phyloP scores from a whole-genome alignment of 2,888 invertebrate genomes.

The Eristalinus sepulchralis region DNA sequence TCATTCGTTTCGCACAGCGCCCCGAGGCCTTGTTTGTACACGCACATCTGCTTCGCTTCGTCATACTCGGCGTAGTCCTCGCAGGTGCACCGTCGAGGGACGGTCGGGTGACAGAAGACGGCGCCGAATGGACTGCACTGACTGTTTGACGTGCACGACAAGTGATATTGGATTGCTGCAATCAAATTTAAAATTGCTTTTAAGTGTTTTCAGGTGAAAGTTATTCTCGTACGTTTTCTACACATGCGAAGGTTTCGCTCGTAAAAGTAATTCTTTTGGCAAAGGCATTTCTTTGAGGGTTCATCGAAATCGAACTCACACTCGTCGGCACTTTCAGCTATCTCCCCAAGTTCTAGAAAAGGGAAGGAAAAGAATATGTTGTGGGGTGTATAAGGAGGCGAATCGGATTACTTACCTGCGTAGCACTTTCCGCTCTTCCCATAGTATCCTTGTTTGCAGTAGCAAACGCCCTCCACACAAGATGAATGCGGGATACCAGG shows the following conservation, averaged over 20 bases:
- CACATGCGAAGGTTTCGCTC: conserved; percentile 78
- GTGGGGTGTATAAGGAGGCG: neutral
- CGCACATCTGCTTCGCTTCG: conserved; percentile 77
- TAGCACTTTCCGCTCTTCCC: conserved; percentile 77
- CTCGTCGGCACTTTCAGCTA: conserved; percentile 77
- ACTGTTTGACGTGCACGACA: conserved; percentile 78
- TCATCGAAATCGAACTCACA: conserved; percentile 78
- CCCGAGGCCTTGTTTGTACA: conserved; percentile 77
- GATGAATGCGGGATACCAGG: conserved; percentile 77
- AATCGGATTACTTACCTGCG: conserved; percentile 74
- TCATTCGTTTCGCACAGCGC: conserved; percentile 77
- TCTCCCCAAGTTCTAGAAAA: conserved; percentile 78
- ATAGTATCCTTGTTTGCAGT: conserved; percentile 79
- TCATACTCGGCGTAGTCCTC: conserved; percentile 78
- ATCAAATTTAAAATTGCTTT: neutral
- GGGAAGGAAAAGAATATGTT: conserved; percentile 4
- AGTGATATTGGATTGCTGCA: conserved; percentile 76
- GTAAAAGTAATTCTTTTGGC: conserved; percentile 79
- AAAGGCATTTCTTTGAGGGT: conserved; percentile 77
- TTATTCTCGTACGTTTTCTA: conserved; percentile 77
- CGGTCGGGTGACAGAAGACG: conserved; percentile 74
- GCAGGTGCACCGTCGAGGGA: conserved; percentile 78
- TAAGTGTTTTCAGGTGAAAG: neutral
- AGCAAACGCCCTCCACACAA: conserved; percentile 77
- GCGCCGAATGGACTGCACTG: conserved; percentile 80